Percentiles rank a stretch among this genome's conserved stretches.
Evolutionary conservation across 2,888 invertebrate species (phyloP).

Genomic region (Byasa hedistus): DNA sequence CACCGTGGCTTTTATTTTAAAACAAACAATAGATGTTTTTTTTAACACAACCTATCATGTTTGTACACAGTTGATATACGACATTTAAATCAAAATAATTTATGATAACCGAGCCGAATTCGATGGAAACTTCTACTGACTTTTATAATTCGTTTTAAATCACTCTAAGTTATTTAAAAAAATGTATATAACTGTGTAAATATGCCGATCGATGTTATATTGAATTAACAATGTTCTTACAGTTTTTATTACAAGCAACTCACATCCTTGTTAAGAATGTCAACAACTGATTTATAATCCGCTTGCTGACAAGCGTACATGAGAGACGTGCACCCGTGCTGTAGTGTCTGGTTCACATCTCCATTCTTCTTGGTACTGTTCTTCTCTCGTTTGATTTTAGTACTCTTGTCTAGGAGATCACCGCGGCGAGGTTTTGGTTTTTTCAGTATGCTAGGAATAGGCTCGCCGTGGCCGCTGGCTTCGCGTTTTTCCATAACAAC

Average conservation of each 20-base stretch:
- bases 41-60: not conserved
- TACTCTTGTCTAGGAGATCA: conserved; percentile 69
- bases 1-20: conserved; percentile 36
- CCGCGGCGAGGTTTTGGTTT: conserved; percentile 66
- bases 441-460: conserved; percentile 74
- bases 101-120: not conserved
- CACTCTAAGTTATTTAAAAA: not conserved
- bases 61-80: not conserved
- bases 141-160: not conserved
- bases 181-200: not conserved
- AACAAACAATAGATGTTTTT: conserved; percentile 19
- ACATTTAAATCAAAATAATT: not conserved
- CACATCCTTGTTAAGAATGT: conserved; percentile 88
- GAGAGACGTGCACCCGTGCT: conserved; percentile 88
- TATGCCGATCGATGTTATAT: not conserved
- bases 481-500: conserved; percentile 71
- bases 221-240: not conserved
- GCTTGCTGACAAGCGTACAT: conserved; percentile 96
- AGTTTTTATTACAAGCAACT: conserved; percentile 48
- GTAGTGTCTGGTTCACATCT: conserved; percentile 69
- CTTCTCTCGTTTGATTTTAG: conserved; percentile 71
- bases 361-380: conserved; percentile 55
- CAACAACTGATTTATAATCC: conserved; percentile 87
- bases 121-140: not conserved
- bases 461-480: conserved; percentile 65